Conservation (phyloP, 64 coral and sea anemone genomes). For the Stylophora pistillata region DNA sequence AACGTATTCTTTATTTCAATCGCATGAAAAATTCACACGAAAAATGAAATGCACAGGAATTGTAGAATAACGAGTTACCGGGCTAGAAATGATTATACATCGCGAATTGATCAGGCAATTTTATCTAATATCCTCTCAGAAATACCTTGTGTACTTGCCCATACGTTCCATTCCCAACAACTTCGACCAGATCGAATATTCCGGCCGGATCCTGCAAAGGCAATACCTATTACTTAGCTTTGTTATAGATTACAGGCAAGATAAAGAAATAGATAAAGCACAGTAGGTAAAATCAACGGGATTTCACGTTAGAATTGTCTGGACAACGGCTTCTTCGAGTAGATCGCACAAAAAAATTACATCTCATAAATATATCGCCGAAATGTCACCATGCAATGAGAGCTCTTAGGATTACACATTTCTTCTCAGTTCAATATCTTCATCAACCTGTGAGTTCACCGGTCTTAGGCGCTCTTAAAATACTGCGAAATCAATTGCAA, state of each 20-base stretch:
- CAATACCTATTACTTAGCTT: not conserved
- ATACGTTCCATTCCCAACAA: constrained; percentile 98
- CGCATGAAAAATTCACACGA: not conserved
- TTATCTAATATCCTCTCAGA: not conserved
- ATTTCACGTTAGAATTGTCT: not conserved
- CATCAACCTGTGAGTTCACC: not conserved
- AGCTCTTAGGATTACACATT: not conserved
- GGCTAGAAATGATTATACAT: not conserved
- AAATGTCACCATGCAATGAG: not conserved
- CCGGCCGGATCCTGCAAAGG: constrained; percentile 87
- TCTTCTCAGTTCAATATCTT: not conserved
- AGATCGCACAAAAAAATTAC: not conserved
- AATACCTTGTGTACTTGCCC: constrained; percentile 98
- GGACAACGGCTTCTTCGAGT: not conserved
- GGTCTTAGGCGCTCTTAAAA: not conserved
- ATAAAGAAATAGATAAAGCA: not conserved
- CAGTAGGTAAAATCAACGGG: not conserved
- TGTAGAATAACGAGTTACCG: not conserved
- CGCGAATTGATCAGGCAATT: not conserved
- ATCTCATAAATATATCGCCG: not conserved
- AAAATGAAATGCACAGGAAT: not conserved
- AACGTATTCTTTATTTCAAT: not conserved
- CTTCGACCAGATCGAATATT: constrained; percentile 98
- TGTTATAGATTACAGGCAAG: not conserved
- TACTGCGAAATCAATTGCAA: not conserved